Evolutionary conservation across 2,797 vertebrate genomes (phyloP), one percentile per base, ranked within the genome.

Genomic region (Alcedo atthis): DNA sequence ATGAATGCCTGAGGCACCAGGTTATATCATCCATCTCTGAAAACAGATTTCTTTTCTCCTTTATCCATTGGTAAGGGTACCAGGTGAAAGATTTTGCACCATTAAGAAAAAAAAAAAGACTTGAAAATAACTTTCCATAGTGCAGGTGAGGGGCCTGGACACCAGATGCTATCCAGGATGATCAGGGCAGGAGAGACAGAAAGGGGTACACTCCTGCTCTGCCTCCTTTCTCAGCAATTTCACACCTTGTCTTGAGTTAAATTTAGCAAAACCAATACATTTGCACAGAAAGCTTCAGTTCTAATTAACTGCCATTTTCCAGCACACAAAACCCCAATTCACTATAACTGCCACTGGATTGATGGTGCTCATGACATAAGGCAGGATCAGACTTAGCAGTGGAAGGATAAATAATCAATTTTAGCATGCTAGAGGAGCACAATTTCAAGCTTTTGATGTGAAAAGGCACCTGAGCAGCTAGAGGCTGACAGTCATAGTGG

Each of bases 331-430:
- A 28, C 42, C 66, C 24, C 75, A 81, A 59, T 92, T 90, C 90
- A 85, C 61, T 64, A 30, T 21, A 81, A 51, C 54, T 89, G 84
- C 68, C 75, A 43, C 30, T 14, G 49, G 61, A 81, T 91, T 89
- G 92, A 80, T 71, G 84, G 92, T 54, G 75, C 90, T 94, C 30
- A 42, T 90, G 90, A 90, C 76, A 87, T 51, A 92, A 94, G 81
- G 76, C 90, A 94, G 89, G 89, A 90, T 92, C 84, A 78, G 33
- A 32, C 76, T 92, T 8, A 0, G 68, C 76, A n/a, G 35, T 61
- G 43, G 79, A 78, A 89, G 84, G 58, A 93, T 85, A 92, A 94
- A 95, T 90, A 92, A 95, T 93, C 86, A 78, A 89, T 85, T 96
- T 95, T 71, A 1, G 0, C 79, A 78, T 15, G 51, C 81, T 62